phyloP scores from a whole-genome alignment of 53 echinoderm and acorn worm genomes.

The Henricia sp. region DNA sequence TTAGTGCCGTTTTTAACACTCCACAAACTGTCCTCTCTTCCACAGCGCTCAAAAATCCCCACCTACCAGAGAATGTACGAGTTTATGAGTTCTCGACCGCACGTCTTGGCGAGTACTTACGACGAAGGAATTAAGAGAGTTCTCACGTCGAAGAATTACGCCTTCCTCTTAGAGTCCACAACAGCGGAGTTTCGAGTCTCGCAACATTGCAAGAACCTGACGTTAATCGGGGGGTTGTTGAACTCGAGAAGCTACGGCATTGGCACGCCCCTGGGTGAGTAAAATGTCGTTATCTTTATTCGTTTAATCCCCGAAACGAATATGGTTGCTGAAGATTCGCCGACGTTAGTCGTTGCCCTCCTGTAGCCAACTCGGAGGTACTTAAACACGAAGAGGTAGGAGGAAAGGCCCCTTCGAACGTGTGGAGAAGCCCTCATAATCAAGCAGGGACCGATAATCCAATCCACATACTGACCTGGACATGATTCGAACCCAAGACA shows the following conservation, averaged over 20 bases:
- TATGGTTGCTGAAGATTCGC: too few species aligned
- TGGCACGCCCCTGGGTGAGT: conserved; percentile 92
- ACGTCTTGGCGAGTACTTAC: conserved; percentile 78
- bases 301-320: too few species aligned
- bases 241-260: conserved; percentile 97
- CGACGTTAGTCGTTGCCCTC: too few species aligned
- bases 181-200: conserved; percentile 88
- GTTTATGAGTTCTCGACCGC: conserved; percentile 78
- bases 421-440: too few species aligned
- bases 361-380: too few species aligned
- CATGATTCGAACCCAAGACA: too few species aligned
- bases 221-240: conserved; percentile 89
- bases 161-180: conserved; percentile 92
- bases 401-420: too few species aligned
- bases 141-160: conserved; percentile 78
- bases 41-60: conserved; percentile 89
- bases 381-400: too few species aligned
- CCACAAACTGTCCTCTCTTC: too few species aligned
- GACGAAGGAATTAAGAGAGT: conserved; percentile 83
- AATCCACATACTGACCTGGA: too few species aligned
- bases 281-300: too few species aligned
- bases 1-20: neutral
- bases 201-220: conserved; percentile 92
- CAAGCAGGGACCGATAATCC: too few species aligned
- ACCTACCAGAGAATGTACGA: conserved; percentile 96